Conservation (phyloP, 2,797 vertebrate genomes). For the Myiotriccus ornatus region DNA sequence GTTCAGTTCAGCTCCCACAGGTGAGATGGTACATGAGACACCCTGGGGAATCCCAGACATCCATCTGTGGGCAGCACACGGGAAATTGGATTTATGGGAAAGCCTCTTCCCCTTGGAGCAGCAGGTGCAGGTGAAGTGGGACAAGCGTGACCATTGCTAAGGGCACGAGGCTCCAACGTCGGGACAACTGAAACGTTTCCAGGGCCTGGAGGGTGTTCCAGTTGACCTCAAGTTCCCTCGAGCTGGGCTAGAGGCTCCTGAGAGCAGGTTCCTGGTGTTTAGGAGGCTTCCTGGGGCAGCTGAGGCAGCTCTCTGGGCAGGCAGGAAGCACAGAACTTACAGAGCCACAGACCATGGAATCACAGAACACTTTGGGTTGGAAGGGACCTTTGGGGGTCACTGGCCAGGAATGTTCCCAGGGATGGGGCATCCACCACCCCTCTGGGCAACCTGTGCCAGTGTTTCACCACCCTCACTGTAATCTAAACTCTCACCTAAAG, state of each 20-base stretch:
- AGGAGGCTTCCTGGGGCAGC: background rate
- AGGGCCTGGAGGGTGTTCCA: background rate
- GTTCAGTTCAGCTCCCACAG: background rate
- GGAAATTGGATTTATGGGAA: background rate
- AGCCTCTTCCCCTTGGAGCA: background rate
- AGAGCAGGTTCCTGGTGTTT: background rate
- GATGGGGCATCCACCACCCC: too few species aligned
- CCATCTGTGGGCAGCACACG: background rate
- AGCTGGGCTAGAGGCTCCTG: background rate
- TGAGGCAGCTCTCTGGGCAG: background rate
- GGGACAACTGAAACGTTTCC: background rate
- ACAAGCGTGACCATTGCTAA: background rate
- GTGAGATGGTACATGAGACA: background rate
- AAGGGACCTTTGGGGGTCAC: background rate
- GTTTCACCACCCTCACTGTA: background rate
- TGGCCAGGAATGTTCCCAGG: background rate
- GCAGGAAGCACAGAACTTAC: background rate
- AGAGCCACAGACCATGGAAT: too few species aligned
- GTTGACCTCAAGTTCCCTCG: background rate
- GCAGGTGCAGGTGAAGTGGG: background rate
- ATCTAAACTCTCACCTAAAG: background rate
- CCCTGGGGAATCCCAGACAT: background rate
- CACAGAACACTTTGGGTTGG: background rate
- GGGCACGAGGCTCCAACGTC: accelerated
- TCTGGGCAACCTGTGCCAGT: background rate